Percentiles rank a stretch among this genome's conserved stretches.
phyloP scores from a whole-genome alignment of 2,113 vertebrate genomes.

The Typhlomys cinereus region DNA sequence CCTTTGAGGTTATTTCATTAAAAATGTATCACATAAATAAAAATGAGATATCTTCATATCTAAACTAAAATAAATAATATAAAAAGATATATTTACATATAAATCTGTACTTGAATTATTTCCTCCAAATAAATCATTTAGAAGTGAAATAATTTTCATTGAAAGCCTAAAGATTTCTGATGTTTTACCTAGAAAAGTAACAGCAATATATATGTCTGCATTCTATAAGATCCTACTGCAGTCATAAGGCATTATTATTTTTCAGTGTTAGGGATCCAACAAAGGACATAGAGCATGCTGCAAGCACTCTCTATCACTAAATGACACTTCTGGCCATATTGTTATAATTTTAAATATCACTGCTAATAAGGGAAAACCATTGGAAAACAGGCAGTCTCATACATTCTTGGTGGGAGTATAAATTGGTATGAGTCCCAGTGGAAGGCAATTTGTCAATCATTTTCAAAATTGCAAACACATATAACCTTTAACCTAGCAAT shows the following conservation, averaged over 20 bases:
- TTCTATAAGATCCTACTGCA: neutral
- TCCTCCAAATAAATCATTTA: constrained; percentile 26
- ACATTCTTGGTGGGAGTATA: constrained; percentile 10
- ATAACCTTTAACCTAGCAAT: neutral
- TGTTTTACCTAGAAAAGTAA: neutral
- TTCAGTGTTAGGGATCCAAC: neutral
- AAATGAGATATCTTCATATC: neutral
- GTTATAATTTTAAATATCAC: constrained; percentile 24
- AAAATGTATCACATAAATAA: constrained; percentile 33
- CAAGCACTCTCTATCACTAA: neutral
- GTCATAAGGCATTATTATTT: neutral
- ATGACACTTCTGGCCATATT: neutral
- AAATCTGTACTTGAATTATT: constrained; percentile 10
- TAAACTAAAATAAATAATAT: too few relatives aligned
- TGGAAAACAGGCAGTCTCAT: neutral
- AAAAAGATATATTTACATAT: too few relatives aligned
- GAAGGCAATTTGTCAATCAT: constrained; percentile 29
- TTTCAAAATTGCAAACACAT: constrained; percentile 27
- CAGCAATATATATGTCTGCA: neutral
- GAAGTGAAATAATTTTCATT: constrained; percentile 43
- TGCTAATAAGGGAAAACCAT: neutral
- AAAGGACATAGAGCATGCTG: neutral
- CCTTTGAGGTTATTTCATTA: constrained; percentile 34
- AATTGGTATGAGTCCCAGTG: constrained; percentile 3
- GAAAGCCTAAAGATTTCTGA: constrained; percentile 28